A percentile compares a stretch with the other conserved stretches of the same genome.
These are phyloP conservation scores for Neotragus pygmaeus DNA, from an alignment of 2,113 vertebrate genomes.

Conservation along the genomic window DNA sequence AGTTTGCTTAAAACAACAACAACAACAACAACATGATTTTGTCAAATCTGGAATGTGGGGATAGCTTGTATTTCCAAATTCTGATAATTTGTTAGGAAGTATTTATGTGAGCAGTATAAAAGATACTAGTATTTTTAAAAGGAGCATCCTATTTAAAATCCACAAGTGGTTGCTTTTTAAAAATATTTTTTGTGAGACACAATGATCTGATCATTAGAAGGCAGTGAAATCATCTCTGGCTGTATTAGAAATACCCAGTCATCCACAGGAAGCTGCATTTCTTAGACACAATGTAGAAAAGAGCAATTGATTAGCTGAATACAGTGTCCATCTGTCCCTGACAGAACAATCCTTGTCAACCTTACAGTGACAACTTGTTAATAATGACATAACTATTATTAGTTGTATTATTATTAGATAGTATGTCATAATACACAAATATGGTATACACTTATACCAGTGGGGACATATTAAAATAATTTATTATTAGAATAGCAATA, in stretches of 20 bases:
- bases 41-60: neutral
- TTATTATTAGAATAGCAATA: constrained; percentile 33
- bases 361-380: constrained; percentile 30
- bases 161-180: constrained; percentile 23
- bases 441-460: constrained; percentile 1
- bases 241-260: constrained; percentile 24
- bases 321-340: constrained; percentile 51
- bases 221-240: neutral
- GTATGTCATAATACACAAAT: constrained; percentile 14
- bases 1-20: neutral
- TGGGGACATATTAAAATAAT: neutral
- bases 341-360: constrained; percentile 22
- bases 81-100: neutral
- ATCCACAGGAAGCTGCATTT: neutral
- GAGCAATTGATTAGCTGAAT: constrained; percentile 17
- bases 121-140: neutral
- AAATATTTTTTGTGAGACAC: neutral
- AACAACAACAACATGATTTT: neutral
- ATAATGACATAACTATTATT: constrained; percentile 46
- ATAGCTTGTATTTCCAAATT: neutral
- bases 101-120: neutral
- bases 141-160: neutral
- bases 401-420: constrained; percentile 43
- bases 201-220: neutral
- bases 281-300: neutral